Evolutionary conservation across 2,888 invertebrate species (phyloP).

Genomic region (Dryobotodes eremita): DNA sequence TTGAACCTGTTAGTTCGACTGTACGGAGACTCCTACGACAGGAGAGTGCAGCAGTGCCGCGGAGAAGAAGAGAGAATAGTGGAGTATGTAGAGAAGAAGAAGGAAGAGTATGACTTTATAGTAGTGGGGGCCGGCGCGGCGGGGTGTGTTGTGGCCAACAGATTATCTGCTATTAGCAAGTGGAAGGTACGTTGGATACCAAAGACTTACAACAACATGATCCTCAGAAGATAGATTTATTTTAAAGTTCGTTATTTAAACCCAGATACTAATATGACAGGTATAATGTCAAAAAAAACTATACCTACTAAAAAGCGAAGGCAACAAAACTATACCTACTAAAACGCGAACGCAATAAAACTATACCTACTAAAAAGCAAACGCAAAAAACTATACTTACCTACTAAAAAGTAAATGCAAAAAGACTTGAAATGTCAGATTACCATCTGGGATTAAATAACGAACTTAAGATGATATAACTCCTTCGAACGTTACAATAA

Average conservation of each 20-base stretch:
- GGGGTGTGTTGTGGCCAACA: constrained; percentile 81
- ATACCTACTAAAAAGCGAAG: no score
- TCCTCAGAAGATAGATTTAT: neutral
- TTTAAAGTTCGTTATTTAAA: neutral
- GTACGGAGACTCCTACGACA: constrained; percentile 75
- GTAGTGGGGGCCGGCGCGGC: constrained; percentile 83
- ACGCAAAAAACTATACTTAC: no score
- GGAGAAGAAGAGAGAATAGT: constrained; percentile 57
- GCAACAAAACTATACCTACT: no score
- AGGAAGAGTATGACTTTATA: constrained; percentile 80
- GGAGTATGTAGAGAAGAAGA: constrained; percentile 50
- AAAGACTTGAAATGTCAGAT: no score
- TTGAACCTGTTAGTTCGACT: constrained; percentile 76
- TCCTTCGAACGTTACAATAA: neutral
- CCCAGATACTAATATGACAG: no score
- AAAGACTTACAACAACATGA: neutral
- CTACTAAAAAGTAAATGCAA: no score
- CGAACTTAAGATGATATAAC: neutral
- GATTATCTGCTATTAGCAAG: constrained; percentile 73
- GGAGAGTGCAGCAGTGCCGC: constrained; percentile 53
- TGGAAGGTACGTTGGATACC: constrained; percentile 74
- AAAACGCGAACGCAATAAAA: no score
- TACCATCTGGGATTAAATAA: no score
- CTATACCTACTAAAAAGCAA: no score
- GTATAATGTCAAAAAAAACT: no score